These are phyloP conservation scores for Brachionus manjavacas DNA, from an alignment of 1,140 invertebrate genomes.

Conservation along the genomic window DNA sequence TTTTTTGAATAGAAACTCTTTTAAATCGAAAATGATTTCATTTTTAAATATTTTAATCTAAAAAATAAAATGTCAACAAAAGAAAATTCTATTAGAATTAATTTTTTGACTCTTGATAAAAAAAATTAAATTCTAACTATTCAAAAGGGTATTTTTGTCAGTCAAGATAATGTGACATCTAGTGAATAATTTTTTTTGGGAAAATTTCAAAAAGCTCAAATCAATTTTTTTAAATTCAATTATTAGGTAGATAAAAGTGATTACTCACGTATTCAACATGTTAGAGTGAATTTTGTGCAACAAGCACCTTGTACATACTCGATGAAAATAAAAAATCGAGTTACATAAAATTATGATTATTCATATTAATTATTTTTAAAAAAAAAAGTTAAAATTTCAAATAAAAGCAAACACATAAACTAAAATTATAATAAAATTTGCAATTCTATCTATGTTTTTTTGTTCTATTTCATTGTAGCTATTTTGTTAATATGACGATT, in stretches of 20 bases:
- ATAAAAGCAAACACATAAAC: neutral
- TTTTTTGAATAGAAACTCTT: too few species aligned
- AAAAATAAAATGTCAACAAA: too few species aligned
- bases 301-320: neutral
- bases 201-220: neutral
- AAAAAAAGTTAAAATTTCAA: neutral
- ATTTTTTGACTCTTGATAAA: too few species aligned
- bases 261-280: neutral
- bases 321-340: neutral
- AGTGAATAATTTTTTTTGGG: neutral
- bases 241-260: neutral
- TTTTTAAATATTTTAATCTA: too few species aligned
- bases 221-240: neutral
- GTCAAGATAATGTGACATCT: neutral
- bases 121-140: too few species aligned
- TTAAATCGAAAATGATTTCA: too few species aligned
- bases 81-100: too few species aligned
- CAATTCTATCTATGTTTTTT: neutral
- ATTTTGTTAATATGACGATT: slow-evolving; percentile 13
- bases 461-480: neutral
- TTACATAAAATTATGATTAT: neutral
- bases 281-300: neutral
- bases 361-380: neutral
- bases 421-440: slow-evolving; percentile 8
- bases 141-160: neutral